Conservation (phyloP, 2,797 vertebrate genomes). For the Balearica regulorum region DNA sequence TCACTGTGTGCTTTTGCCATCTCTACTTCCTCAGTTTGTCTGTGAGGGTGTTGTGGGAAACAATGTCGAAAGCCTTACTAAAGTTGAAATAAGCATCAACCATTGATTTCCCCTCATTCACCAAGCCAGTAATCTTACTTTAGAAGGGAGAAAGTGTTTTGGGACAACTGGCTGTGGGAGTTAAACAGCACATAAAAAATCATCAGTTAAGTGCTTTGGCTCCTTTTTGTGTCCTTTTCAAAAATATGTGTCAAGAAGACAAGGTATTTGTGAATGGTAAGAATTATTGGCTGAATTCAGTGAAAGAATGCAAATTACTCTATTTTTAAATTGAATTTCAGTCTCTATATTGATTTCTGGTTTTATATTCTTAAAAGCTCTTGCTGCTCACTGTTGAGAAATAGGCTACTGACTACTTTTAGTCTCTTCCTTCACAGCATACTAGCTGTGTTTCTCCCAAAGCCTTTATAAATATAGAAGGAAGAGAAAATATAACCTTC, state of each 20-base stretch:
- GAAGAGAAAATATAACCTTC: neutral
- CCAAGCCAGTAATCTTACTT: neutral
- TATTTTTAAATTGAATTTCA: neutral
- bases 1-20: neutral
- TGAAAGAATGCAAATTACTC: neutral
- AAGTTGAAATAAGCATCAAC: neutral
- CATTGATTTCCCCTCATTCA: neutral
- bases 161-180: neutral
- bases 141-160: neutral
- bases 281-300: neutral
- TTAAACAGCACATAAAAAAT: neutral
- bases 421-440: neutral
- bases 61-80: neutral
- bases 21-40: neutral
- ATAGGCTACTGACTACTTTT: neutral
- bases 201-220: neutral
- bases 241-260: neutral
- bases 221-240: neutral
- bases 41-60: neutral
- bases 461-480: neutral
- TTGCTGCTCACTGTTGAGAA: neutral
- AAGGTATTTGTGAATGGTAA: neutral
- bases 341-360: neutral
- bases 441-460: neutral
- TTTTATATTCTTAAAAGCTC: neutral